Percentiles rank a stretch among this genome's conserved stretches.
Conservation (phyloP, 2,113 vertebrate genomes). For the Cyrtonyx montezumae region DNA sequence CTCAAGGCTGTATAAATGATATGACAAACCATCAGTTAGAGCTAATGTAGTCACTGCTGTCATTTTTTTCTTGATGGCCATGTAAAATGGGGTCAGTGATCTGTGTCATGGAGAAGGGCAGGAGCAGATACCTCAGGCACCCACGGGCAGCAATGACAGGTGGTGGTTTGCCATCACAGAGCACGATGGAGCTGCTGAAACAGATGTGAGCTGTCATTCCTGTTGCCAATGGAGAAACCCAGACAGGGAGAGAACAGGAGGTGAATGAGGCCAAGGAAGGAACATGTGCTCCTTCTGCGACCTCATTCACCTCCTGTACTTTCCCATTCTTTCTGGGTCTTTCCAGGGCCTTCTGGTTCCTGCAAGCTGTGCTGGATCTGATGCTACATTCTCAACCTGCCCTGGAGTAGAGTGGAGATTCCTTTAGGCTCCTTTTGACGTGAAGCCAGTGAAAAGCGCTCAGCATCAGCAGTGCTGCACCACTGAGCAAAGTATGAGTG, state of each 20-base stretch:
- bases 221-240: neutral
- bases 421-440: neutral
- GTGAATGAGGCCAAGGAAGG: slow-evolving; percentile 44
- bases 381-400: neutral
- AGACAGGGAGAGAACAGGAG: slow-evolving; percentile 39
- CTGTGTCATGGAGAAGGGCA: neutral
- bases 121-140: neutral
- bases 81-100: neutral
- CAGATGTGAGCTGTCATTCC: slow-evolving; percentile 40
- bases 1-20: neutral
- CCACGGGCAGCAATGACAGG: neutral
- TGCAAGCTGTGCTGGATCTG: neutral
- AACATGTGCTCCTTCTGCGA: neutral
- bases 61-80: neutral
- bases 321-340: neutral
- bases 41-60: neutral
- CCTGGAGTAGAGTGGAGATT: neutral
- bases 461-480: neutral
- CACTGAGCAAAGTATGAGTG: neutral
- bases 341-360: neutral
- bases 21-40: neutral
- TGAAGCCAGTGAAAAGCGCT: fast-evolving
- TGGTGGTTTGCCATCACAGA: neutral
- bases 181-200: fast-evolving
- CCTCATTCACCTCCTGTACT: neutral